These are phyloP conservation scores for Illadopsis cleaveri DNA, from an alignment of 2,113 vertebrate genomes.

Conservation along the genomic window DNA sequence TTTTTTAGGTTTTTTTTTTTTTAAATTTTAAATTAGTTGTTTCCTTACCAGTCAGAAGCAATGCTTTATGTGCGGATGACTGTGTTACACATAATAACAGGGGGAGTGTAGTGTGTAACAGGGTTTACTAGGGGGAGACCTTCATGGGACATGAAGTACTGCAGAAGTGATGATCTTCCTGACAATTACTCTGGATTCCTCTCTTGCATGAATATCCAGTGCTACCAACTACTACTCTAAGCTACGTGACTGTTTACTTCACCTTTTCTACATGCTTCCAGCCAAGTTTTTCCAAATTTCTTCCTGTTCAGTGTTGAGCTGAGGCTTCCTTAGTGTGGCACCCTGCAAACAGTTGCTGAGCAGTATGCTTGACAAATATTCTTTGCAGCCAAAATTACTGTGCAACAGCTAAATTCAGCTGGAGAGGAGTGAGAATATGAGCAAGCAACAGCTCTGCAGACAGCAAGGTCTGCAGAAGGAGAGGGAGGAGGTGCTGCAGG, in stretches of 20 bases:
- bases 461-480: neutral
- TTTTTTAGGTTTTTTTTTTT: neutral
- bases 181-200: neutral
- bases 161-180: neutral
- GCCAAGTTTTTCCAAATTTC: neutral
- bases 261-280: neutral
- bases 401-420: neutral
- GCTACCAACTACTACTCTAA: neutral
- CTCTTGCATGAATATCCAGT: neutral
- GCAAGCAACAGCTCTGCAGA: neutral
- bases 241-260: neutral
- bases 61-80: neutral
- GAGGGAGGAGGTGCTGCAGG: neutral
- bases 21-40: neutral
- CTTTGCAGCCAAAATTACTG: neutral
- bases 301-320: neutral
- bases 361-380: neutral
- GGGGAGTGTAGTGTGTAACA: no score
- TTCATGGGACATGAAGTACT: neutral
- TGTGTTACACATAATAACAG: neutral
- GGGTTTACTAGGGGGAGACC: neutral
- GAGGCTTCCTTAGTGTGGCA: neutral
- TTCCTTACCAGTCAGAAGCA: neutral
- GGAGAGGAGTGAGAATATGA: neutral
- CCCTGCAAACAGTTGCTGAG: neutral